Percentiles rank a stretch among this genome's conserved stretches.
phyloP scores from a whole-genome alignment of 1,140 invertebrate genomes.

The Megathymus violae region DNA sequence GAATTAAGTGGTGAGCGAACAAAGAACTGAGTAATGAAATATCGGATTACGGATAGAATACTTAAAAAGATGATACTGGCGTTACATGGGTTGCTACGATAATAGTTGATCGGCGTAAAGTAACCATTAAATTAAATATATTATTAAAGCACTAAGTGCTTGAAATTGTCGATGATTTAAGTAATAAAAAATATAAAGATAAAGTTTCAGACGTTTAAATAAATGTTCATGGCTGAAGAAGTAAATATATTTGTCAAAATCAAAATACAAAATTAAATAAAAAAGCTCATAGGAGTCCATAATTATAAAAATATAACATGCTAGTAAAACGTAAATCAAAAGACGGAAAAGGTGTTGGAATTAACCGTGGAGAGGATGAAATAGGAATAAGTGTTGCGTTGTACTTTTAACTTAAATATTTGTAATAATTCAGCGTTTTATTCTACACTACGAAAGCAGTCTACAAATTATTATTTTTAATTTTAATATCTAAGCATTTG shows the following conservation, averaged over 20 bases:
- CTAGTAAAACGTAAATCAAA: neutral
- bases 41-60: neutral
- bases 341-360: neutral
- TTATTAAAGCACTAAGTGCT: too few relatives aligned
- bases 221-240: too few relatives aligned
- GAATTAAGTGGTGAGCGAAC: neutral
- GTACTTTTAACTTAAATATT: constrained; percentile 1
- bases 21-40: neutral
- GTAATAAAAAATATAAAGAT: too few relatives aligned
- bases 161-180: too few relatives aligned
- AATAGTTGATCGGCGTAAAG: too few relatives aligned
- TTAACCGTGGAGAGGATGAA: neutral
- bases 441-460: constrained; percentile 10
- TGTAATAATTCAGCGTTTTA: constrained; percentile 13
- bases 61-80: neutral
- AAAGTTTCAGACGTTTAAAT: too few relatives aligned
- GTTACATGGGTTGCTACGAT: neutral
- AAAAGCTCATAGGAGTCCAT: neutral
- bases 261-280: neutral
- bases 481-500: neutral
- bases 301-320: neutral
- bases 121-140: too few relatives aligned
- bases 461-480: constrained; percentile 11
- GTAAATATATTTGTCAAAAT: neutral
- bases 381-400: constrained; percentile 1